Percentiles rank a stretch among this genome's conserved stretches.
These are phyloP conservation scores for Leucoraja ocellata DNA, from an alignment of 2,797 vertebrate species.

Conservation along the genomic window DNA sequence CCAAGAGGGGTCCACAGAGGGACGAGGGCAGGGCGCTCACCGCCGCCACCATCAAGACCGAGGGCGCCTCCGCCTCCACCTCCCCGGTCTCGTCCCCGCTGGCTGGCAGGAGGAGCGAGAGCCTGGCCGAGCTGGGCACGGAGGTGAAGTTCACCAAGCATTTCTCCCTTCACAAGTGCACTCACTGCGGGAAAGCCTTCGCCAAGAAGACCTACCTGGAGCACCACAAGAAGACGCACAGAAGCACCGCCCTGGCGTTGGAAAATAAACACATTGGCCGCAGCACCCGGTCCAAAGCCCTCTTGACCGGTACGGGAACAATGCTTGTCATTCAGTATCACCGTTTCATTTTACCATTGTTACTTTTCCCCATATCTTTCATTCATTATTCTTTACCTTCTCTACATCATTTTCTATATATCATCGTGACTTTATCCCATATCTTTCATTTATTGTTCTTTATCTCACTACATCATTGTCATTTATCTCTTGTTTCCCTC, in stretches of 20 bases:
- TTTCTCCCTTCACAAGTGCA: constrained; percentile 87
- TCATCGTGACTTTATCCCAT: too few relatives aligned
- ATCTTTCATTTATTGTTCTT: too few relatives aligned
- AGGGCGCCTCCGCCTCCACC: constrained; percentile 52
- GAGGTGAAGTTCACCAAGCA: constrained; percentile 92
- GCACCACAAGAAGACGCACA: constrained; percentile 89
- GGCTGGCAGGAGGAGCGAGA: constrained; percentile 60
- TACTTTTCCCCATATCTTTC: too few relatives aligned
- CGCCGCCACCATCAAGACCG: constrained; percentile 54
- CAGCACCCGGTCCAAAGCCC: constrained; percentile 85
- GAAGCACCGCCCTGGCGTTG: constrained; percentile 60
- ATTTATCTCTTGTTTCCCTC: too few relatives aligned
- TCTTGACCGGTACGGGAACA: constrained; percentile 71
- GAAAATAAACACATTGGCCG: constrained; percentile 76
- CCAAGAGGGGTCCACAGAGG: constrained; percentile 65
- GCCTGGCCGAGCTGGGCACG: constrained; percentile 67
- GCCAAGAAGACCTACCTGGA: constrained; percentile 92
- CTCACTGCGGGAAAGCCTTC: constrained; percentile 88
- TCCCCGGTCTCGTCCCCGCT: constrained; percentile 48
- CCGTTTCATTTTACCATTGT: too few relatives aligned
- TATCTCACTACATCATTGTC: too few relatives aligned
- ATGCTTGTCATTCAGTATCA: neutral
- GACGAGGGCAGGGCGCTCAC: constrained; percentile 55
- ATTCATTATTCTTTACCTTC: too few relatives aligned
- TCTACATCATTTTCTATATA: too few relatives aligned